Conservation (phyloP, 2,797 vertebrate genomes). For the Toxotes lorentzi region DNA sequence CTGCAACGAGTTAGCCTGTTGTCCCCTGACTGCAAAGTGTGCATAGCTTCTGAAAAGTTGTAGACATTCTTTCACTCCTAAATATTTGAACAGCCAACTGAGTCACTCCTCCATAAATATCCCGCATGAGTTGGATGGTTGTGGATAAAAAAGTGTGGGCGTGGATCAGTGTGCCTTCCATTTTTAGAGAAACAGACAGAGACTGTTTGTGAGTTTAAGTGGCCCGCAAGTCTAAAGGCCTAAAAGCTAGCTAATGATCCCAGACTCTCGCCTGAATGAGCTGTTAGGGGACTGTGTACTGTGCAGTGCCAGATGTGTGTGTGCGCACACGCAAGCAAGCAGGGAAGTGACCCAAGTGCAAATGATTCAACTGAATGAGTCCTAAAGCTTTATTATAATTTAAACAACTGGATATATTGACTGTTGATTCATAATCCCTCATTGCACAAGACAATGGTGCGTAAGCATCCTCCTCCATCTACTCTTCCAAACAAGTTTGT, state of each 20-base stretch:
- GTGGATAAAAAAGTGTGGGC: slow-evolving; percentile 55
- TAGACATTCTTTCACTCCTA: slow-evolving; percentile 75
- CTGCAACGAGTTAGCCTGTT: slow-evolving; percentile 71
- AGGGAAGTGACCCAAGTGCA: neutral
- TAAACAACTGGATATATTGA: neutral
- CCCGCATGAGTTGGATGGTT: slow-evolving; percentile 40
- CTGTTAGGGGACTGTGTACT: neutral
- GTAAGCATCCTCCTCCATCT: neutral
- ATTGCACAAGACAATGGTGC: slow-evolving; percentile 5
- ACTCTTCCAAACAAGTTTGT: neutral
- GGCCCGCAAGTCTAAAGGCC: slow-evolving; percentile 9
- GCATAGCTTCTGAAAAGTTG: slow-evolving; percentile 66
- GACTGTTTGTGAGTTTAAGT: slow-evolving; percentile 37
- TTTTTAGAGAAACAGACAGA: slow-evolving; percentile 53
- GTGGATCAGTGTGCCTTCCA: slow-evolving; percentile 45
- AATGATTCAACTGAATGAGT: neutral
- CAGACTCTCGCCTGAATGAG: slow-evolving; percentile 9
- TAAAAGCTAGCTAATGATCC: slow-evolving; percentile 27
- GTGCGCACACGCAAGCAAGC: neutral
- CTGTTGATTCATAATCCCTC: slow-evolving; percentile 1
- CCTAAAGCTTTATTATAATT: neutral
- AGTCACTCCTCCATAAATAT: slow-evolving; percentile 77
- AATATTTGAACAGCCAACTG: slow-evolving; percentile 78
- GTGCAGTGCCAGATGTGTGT: slow-evolving; percentile 5
- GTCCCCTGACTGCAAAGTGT: slow-evolving; percentile 61